These are phyloP conservation scores for Sebastes goodei DNA, from an alignment of 2,797 vertebrate species.

Conservation along the genomic window DNA sequence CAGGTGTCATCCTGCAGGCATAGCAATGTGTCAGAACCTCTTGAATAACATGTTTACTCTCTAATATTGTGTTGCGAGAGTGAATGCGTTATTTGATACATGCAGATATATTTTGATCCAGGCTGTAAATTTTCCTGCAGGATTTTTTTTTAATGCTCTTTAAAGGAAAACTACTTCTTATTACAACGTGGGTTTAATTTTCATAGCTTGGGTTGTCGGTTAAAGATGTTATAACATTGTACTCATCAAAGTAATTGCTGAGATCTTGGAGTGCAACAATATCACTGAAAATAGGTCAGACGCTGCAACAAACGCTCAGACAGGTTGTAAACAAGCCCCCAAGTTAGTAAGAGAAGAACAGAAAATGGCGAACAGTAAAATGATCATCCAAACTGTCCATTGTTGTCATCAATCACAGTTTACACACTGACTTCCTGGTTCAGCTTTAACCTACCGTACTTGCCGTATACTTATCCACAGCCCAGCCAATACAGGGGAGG, in stretches of 20 bases:
- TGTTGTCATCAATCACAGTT: too few relatives aligned
- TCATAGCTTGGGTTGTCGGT: background rate
- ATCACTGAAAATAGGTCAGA: too few relatives aligned
- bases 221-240: background rate
- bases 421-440: too few relatives aligned
- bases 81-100: background rate
- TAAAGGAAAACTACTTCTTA: background rate
- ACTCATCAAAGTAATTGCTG: background rate
- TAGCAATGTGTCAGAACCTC: background rate
- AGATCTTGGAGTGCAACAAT: background rate
- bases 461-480: too few relatives aligned
- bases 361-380: too few relatives aligned
- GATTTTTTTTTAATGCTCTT: background rate
- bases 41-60: constrained; percentile 4
- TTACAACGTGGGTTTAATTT: background rate
- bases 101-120: background rate
- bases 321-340: too few relatives aligned
- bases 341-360: too few relatives aligned
- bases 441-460: too few relatives aligned
- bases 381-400: too few relatives aligned
- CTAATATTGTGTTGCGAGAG: background rate
- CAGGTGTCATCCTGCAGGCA: constrained; percentile 22
- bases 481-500: too few relatives aligned
- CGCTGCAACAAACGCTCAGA: too few relatives aligned
- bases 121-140: background rate